Evolutionary conservation across 1,140 invertebrate species (phyloP), one percentile per base, ranked within the genome.

Genomic region (Lucilia sericata): DNA sequence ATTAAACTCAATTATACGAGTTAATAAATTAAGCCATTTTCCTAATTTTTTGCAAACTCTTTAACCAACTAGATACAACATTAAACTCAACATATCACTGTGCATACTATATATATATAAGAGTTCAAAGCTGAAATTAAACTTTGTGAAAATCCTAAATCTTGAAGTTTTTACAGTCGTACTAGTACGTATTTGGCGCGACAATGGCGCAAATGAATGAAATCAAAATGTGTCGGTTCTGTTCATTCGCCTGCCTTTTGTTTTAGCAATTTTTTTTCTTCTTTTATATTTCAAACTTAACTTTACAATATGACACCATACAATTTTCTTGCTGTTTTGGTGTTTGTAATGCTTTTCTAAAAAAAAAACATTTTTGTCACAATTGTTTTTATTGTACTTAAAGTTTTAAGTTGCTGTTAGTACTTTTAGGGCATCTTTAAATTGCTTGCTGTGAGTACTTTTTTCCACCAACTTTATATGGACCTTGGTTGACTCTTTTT

Each of bases 181-280:
- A 70, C 65, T n/a, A n/a, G n/a, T n/a, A n/a, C n/a, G 17, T 70
- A 80, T 80, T 80, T 80, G 76, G 76, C 25, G 76, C 47, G 76
- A 80, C 76, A 80, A 80, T 49, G 76, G 76, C 13, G 42, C 47
- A 80, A 80, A 80, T 80, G 76, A 80, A 80, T 80, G 47, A 80
- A 80, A 49, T 80, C 76, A 42, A 80, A 80, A 80, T 80, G 76
- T 80, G 76, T 80, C 76, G 21, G 19, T 19, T 80, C 42, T 25
- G 55, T 60, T 60, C 14, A 60, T n/a, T 60, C 55, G 74, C 42
- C 42, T 78, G 75, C 19, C 76, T 80, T 80, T 80, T 80, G 76
- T 80, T 80, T 51, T 55, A 42, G 42, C 42, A 42, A 0, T 42
- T 10, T 42, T 60, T 17, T n/a, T 60, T 60, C 5, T 13, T 7